Base-by-base conservation (phyloP, 1,140 invertebrate genomes). In the Octopus sinensis region DNA sequence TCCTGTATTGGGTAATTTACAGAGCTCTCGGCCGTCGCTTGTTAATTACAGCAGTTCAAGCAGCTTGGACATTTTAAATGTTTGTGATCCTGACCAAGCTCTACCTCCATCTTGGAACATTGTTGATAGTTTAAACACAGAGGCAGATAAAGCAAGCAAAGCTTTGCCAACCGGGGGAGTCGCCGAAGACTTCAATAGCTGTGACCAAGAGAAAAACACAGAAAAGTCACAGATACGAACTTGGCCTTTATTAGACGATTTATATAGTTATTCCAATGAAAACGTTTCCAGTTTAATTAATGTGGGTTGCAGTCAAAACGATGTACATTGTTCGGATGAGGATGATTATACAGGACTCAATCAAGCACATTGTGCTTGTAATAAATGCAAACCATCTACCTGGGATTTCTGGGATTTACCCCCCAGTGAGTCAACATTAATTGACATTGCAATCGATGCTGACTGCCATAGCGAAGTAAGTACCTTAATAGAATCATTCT, bases 401-500 rank as follows among this genome's bases (percentile, higher is more conserved):
- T 73, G 68, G 68, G 68, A 73, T 73, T n/a, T 73, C 17, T 73
- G 68, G 68, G 68, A 73, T 73, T 17, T 73, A 17, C 68, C 68
- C 13, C 68, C 68, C 0, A 73, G 68, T 73, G 68, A 73, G 13
- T 73, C 68, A 1, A 73, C 68, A 17, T 23, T 73, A n/a, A 73
- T 73, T 73, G 68, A 73, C 68, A 73, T 73, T 4, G 17, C 68
- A 73, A 23, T 23, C 30, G 68, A 13, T 73, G 68, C 30, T n/a
- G 68, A 17, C 30, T 73, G 68, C 68, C 68, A 73, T 1, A 73
- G 68, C 5, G 68, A 73, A 23, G 68, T 73, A 73, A 73, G 68
- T 73, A 9, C 0, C 3, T 43, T 43, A 3, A 43, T 43, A 43
- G 30, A 43, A 43, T 43, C 30, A 43, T 43, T 43, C 30, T 43